phyloP scores from a whole-genome alignment of 2,888 invertebrate genomes.

The Ceramica pisi region DNA sequence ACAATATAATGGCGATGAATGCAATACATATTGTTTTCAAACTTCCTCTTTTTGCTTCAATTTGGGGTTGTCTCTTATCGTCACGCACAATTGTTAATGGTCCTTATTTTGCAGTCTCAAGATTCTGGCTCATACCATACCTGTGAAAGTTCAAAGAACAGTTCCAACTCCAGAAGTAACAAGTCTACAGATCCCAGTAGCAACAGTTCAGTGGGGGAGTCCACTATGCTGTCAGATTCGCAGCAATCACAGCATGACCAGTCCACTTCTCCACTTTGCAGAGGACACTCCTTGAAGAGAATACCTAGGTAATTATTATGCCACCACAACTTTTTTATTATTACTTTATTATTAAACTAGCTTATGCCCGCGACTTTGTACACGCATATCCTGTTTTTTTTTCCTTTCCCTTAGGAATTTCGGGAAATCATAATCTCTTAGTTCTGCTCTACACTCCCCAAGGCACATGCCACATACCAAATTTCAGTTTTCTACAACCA shows the following conservation, averaged over 20 bases:
- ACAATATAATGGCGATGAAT: no score
- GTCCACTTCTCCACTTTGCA: constrained; percentile 90
- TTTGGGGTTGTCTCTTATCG: neutral
- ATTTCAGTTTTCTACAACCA: no score
- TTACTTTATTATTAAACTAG: neutral
- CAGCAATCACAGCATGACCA: constrained; percentile 90
- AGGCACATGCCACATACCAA: no score
- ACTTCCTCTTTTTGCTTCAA: no score
- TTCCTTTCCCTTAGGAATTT: no score
- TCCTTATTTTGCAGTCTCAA: constrained; percentile 74
- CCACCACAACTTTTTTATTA: neutral
- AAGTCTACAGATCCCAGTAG: constrained; percentile 89
- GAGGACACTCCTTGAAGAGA: constrained; percentile 87
- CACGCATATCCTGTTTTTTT: no score
- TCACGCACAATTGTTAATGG: neutral
- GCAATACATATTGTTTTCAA: no score
- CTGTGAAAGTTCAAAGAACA: constrained; percentile 87
- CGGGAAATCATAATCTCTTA: no score
- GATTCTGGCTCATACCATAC: constrained; percentile 88
- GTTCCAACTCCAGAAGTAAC: constrained; percentile 81
- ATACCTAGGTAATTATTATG: constrained; percentile 83
- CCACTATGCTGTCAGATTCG: constrained; percentile 84
- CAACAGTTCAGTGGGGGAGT: constrained; percentile 84
- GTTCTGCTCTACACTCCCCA: no score
- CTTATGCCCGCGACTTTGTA: no score